phyloP scores from a whole-genome alignment of 2,113 vertebrate species.

The Chascanopsetta lugubris region DNA sequence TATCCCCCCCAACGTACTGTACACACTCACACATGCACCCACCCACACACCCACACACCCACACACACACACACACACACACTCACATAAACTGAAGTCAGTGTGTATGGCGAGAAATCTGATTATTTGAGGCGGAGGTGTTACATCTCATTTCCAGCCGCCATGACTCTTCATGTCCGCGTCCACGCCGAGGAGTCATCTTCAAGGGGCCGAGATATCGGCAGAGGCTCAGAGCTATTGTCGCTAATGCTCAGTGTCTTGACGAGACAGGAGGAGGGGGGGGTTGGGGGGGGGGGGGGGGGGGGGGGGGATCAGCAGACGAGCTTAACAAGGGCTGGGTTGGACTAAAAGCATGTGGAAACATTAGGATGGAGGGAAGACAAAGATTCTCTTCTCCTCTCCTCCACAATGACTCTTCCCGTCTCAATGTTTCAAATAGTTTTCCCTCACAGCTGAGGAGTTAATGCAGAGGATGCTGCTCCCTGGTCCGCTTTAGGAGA shows the following conservation, averaged over 20 bases:
- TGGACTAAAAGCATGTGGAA: constrained; percentile 49
- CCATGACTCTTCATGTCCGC: constrained; percentile 50
- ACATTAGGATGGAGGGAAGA: constrained; percentile 25
- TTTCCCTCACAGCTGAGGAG: too few relatives aligned
- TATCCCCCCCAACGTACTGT: constrained; percentile 22
- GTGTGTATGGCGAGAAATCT: constrained; percentile 52
- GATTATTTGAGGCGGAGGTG: constrained; percentile 74
- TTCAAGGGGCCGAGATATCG: constrained; percentile 27
- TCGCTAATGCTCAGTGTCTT: constrained; percentile 60
- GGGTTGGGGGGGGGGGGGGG: constrained; percentile 21
- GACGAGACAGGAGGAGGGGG: constrained; percentile 40
- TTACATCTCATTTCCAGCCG: constrained; percentile 78
- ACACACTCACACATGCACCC: constrained; percentile 11
- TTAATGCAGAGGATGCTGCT: too few relatives aligned
- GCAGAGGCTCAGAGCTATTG: constrained; percentile 54
- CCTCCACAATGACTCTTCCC: too few relatives aligned
- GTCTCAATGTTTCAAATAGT: too few relatives aligned
- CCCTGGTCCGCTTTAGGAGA: too few relatives aligned
- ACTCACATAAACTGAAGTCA: constrained; percentile 35
- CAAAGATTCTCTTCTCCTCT: constrained; percentile 7
- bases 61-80: constrained; percentile 14
- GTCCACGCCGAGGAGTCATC: constrained; percentile 52
- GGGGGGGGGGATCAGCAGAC: constrained; percentile 37
- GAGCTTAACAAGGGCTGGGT: constrained; percentile 46
- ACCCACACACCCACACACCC: constrained; percentile 2